These are phyloP conservation scores for Poeciliopsis infans DNA, from an alignment of 2,797 vertebrate species.

Conservation along the genomic window DNA sequence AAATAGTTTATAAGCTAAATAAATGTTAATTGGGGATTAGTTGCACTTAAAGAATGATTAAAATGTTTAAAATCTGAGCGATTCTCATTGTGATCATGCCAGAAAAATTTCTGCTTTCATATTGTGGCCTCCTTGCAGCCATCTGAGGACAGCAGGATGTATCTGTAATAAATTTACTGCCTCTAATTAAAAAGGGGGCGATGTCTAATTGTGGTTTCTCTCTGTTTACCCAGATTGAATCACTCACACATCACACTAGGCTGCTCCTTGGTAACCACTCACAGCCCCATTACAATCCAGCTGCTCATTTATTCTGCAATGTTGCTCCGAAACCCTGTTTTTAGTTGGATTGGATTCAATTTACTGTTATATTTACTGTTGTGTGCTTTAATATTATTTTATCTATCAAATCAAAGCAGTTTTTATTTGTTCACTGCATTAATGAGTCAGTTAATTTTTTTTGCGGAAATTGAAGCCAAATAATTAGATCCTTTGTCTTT, in stretches of 20 bases:
- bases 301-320: neutral
- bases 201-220: neutral
- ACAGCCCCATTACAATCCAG: neutral
- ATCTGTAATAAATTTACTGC: constrained; percentile 6
- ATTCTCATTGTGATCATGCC: neutral
- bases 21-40: neutral
- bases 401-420: too few relatives aligned
- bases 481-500: too few relatives aligned
- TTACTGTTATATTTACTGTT: neutral
- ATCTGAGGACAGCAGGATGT: neutral
- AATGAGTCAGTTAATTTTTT: too few relatives aligned
- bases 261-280: neutral
- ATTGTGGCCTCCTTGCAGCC: neutral
- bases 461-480: too few relatives aligned
- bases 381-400: too few relatives aligned
- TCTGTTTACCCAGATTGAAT: constrained; percentile 14
- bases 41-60: neutral
- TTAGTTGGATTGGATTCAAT: neutral
- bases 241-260: neutral
- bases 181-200: constrained; percentile 19
- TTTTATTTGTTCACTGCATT: too few relatives aligned
- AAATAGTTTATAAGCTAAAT: neutral
- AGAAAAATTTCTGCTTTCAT: neutral
- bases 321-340: neutral
- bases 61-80: neutral